A percentile compares a stretch with the other conserved stretches of the same genome.
phyloP scores from a whole-genome alignment of 2,888 invertebrate species.

The Isoperla grammatica region DNA sequence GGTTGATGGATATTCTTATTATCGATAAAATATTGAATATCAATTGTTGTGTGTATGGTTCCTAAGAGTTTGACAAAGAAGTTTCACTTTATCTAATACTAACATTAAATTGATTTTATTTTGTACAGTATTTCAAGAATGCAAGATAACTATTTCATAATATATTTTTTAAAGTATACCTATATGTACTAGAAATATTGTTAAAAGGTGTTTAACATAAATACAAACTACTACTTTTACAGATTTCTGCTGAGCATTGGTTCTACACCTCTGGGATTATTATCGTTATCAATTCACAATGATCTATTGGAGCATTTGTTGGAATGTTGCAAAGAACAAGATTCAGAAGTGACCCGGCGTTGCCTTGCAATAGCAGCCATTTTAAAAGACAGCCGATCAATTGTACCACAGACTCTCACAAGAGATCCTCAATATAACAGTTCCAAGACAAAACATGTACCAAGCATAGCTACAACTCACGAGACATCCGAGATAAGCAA shows the following conservation, averaged over 20 bases:
- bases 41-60: no score
- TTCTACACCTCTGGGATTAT: conserved; percentile 7
- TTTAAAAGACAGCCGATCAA: not conserved
- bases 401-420: not conserved
- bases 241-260: conserved; percentile 2
- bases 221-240: no score
- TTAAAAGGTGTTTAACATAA: no score
- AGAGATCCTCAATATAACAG: not conserved
- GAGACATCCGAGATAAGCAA: conserved; percentile 1
- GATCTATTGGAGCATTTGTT: not conserved
- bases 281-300: not conserved
- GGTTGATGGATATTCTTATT: no score
- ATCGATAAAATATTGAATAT: no score
- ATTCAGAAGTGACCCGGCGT: not conserved
- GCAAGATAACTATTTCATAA: no score
- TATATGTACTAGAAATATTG: no score
- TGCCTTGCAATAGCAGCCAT: not conserved
- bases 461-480: not conserved
- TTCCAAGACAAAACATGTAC: not conserved
- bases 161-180: no score
- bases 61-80: no score
- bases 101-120: no score
- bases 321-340: not conserved
- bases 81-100: no score
- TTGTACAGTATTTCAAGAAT: no score